Base-by-base conservation (phyloP, 2,888 invertebrate genomes). In the Caenorhabditis sinica region DNA sequence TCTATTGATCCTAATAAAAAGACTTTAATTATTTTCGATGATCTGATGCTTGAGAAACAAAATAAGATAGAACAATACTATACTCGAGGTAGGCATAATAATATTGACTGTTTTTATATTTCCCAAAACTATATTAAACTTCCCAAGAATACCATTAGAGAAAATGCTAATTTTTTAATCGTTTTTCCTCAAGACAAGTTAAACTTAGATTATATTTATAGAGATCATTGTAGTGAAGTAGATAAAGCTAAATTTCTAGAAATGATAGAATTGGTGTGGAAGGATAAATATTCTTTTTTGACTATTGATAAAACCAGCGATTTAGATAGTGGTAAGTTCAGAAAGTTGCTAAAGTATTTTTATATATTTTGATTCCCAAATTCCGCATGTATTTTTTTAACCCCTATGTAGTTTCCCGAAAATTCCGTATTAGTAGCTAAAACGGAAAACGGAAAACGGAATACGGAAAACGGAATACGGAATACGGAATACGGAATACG, bases 71-170 rank as follows among this genome's bases (percentile, higher is more conserved):
- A 68, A 68, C 68, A 68, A 15, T 68, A 68, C 68, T 68, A 68
- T 13, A 68, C 68, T 33, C 30, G 68, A 51, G 68, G 68, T 33
- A 28, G 68, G 20, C 68, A 68, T 33, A 68, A 68, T 51, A 68
- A 68, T 20, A 68, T 68, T 1, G 68, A 69, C 13, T 71, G 71
- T 40, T 71, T 71, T 58, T 71, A 71, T 15, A 71, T 71, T 36
- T 71, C 71, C 28, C 71, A 71, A 45, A 71, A 66, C n/a, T 71
- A 71, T 43, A 71, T 71, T n/a, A 71, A 71, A 58, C 60, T 71
- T 40, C 69, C 69, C 1, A 71, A 71, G 56, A 71, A 56, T 40
- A 71, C 69, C 6, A 71, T 72, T 9, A 72, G 72, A 60, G 72
- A 72, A 23, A 72, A 72, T 72, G 72, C 72, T 49, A 72, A 72